Evolutionary conservation across 2,113 vertebrate species (phyloP).

Genomic region (Riparia riparia): DNA sequence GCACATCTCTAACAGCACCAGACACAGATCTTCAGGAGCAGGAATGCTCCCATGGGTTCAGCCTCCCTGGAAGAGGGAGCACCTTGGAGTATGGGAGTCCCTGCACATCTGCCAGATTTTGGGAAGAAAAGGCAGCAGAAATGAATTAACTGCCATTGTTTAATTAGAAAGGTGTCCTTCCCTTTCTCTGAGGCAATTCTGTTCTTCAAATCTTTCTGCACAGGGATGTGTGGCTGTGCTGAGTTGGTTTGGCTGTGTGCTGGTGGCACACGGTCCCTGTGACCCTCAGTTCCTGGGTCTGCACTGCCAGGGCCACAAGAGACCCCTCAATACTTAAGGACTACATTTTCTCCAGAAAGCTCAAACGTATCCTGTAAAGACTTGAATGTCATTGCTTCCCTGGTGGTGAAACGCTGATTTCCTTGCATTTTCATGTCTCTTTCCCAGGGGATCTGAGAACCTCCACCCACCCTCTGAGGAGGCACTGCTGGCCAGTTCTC

Average conservation of each 20-base stretch:
- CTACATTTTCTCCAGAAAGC: not conserved
- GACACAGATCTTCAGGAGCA: not conserved
- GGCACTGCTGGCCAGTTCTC: not conserved
- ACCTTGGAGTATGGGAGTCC: not conserved
- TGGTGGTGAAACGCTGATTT: not conserved
- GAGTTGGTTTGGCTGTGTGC: not conserved
- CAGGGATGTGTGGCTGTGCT: not conserved
- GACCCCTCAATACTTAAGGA: not conserved
- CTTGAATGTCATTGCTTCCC: not conserved
- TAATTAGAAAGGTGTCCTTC: not conserved
- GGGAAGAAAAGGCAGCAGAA: not conserved
- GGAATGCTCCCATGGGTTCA: not conserved
- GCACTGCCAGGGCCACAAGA: not conserved
- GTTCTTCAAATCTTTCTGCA: not conserved
- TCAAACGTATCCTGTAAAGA: not conserved
- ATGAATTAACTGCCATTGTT: not conserved
- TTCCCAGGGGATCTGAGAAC: not conserved
- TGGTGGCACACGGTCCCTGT: not conserved
- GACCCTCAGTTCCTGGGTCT: not conserved
- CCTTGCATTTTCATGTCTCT: not conserved
- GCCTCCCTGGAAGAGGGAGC: not conserved
- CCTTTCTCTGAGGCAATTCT: not conserved
- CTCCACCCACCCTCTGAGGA: not conserved
- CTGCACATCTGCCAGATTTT: not conserved
- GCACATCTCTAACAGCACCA: not conserved